phyloP scores from a whole-genome alignment of 1,140 invertebrate genomes.

The Plectus sambesii region DNA sequence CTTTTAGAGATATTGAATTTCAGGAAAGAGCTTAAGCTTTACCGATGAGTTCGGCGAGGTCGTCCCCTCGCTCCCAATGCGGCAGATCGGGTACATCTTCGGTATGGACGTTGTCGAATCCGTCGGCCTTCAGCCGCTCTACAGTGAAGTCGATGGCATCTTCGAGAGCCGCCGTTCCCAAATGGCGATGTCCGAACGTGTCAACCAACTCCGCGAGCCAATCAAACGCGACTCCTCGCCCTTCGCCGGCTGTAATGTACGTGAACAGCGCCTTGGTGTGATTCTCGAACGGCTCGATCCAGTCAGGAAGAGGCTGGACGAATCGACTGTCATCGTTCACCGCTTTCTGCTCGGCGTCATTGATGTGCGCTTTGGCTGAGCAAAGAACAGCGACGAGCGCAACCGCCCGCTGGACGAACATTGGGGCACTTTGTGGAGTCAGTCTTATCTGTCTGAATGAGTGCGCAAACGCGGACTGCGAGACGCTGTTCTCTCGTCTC shows the following conservation, averaged over 20 bases:
- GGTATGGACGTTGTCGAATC: constrained; percentile 17
- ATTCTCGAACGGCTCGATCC: too few relatives aligned
- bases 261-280: constrained; percentile 12
- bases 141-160: constrained; percentile 15
- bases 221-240: constrained; percentile 7
- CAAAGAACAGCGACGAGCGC: too few relatives aligned
- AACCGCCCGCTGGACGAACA: too few relatives aligned
- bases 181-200: constrained; percentile 20
- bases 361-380: too few relatives aligned
- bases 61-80: constrained; percentile 13
- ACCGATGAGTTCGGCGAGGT: constrained; percentile 15
- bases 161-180: constrained; percentile 15
- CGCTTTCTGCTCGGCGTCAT: too few relatives aligned
- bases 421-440: too few relatives aligned
- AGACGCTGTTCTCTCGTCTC: too few relatives aligned
- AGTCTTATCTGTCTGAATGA: too few relatives aligned
- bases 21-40: not conserved
- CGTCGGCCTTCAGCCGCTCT: constrained; percentile 1
- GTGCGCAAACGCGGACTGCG: too few relatives aligned
- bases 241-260: constrained; percentile 13
- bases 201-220: constrained; percentile 19
- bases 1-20: not conserved
- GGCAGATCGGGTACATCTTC: constrained; percentile 11
- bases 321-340: too few relatives aligned
- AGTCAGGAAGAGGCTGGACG: too few relatives aligned